Evolutionary conservation across 2,113 vertebrate species (phyloP).

Genomic region (Numenius arquata): DNA sequence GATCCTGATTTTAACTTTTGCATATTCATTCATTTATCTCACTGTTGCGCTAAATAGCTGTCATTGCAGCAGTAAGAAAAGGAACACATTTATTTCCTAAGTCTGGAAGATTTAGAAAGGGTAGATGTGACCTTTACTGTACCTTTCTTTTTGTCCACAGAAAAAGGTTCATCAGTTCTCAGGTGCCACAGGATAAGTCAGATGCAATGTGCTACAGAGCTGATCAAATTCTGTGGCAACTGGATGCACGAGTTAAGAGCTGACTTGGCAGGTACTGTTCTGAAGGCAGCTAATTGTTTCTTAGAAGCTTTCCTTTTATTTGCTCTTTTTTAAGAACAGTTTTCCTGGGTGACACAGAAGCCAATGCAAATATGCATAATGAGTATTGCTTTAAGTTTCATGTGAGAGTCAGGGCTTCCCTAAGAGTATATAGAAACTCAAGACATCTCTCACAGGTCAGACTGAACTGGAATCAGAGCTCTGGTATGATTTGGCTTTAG

Average conservation of each 20-base stretch:
- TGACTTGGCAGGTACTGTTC: constrained; percentile 36
- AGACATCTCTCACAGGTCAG: constrained; percentile 24
- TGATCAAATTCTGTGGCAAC: background rate
- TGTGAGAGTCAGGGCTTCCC: background rate
- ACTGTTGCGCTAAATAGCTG: background rate
- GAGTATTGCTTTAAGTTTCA: background rate
- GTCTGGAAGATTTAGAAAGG: background rate
- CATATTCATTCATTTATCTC: background rate
- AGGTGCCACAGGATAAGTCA: background rate
- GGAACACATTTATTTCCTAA: background rate
- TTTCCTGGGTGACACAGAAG: constrained; percentile 49
- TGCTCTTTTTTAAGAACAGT: background rate
- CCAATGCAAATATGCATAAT: constrained; percentile 44
- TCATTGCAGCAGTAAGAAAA: background rate
- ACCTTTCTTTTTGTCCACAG: background rate
- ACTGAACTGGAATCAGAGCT: background rate
- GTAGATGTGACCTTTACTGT: background rate
- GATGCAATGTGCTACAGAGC: background rate
- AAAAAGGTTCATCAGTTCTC: constrained; percentile 13
- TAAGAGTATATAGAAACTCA: background rate
- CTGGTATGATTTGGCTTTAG: background rate
- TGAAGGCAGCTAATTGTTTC: background rate
- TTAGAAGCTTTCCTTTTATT: background rate
- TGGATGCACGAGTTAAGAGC: background rate
- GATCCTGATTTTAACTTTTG: background rate